A percentile compares a stretch with the other conserved stretches of the same genome.
Conservation (phyloP, 1,140 invertebrate species). For the Palaemon carinicauda region DNA sequence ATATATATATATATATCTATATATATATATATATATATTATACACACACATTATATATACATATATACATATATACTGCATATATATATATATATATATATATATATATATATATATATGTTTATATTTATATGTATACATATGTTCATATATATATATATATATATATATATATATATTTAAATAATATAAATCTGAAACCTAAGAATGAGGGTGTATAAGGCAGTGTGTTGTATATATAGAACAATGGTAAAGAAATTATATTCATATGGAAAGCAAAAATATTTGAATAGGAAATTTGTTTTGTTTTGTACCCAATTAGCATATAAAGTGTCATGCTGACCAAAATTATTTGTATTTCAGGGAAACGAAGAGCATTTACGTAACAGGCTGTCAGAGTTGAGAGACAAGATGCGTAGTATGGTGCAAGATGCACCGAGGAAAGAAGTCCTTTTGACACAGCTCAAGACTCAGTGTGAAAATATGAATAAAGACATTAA, state of each 20-base stretch:
- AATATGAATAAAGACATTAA: conserved; percentile 49
- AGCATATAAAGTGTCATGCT: not conserved
- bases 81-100: not conserved
- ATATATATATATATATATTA: not conserved
- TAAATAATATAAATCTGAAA: not conserved
- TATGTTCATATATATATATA: not conserved
- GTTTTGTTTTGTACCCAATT: not conserved
- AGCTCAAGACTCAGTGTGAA: conserved; percentile 33
- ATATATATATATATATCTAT: not conserved
- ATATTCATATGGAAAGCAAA: not conserved
- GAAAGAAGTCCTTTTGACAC: conserved; percentile 31
- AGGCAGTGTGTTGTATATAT: too few species aligned
- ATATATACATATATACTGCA: not conserved
- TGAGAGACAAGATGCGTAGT: conserved; percentile 35
- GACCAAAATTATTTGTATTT: not conserved
- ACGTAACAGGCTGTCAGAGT: not conserved
- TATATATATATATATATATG: not conserved
- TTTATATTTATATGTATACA: not conserved
- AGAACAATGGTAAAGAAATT: too few species aligned
- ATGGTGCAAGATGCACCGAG: conserved; percentile 48
- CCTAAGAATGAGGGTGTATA: too few species aligned
- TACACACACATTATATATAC: not conserved
- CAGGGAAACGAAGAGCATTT: conserved; percentile 36
- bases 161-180: not conserved
- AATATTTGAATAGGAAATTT: not conserved